Base-by-base conservation (phyloP, 2,888 invertebrate species). In the Amorpha juglandis region DNA sequence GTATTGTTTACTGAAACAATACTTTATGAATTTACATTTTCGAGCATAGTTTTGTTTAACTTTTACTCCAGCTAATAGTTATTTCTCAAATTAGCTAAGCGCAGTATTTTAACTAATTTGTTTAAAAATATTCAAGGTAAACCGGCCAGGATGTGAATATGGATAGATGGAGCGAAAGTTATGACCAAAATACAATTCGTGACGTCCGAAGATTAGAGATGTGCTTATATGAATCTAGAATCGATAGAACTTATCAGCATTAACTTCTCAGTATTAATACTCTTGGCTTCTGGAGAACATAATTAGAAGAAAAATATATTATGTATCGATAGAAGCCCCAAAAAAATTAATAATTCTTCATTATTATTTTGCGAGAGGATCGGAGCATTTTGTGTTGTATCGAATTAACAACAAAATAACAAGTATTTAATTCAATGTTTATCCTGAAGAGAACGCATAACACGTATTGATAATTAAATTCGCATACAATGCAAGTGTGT, bases 161-260 rank as follows among this genome's bases (percentile, higher is more conserved):
- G 74, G 80, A 83, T 80, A 76, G 68, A 78, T 81, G 83, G 35
- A 84, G 80, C 81, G 87, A 87, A 87, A 86, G 87, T 82, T 51
- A 48, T 63, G 69, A 68, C 68, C 11, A 42, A 48, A 47, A 68
- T 58, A 42, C 19, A 42, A 58, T 9, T 19, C 19, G 58, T 58
- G 38, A 58, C 58, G 38, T 58, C 38, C 11, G 55, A 62, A 69
- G 50, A 62, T 71, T 79, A 76, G 63, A 75, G 63, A 55, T 67
- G 67, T 19, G 33, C 42, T 11, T 2, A 27, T 3, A 16, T 47
- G 14, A 1, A 16, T 14, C 47, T 33, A 53, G 3, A 33, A 64
- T 64, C 64, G 55, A 64, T 55, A 45, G 14, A 55, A 27, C 27
- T 27, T 27, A 27, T 27, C 27, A 27, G 27, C 4, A 27, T 27